Conservation (phyloP, 2,113 vertebrate species). For the Tragelaphus strepsiceros region DNA sequence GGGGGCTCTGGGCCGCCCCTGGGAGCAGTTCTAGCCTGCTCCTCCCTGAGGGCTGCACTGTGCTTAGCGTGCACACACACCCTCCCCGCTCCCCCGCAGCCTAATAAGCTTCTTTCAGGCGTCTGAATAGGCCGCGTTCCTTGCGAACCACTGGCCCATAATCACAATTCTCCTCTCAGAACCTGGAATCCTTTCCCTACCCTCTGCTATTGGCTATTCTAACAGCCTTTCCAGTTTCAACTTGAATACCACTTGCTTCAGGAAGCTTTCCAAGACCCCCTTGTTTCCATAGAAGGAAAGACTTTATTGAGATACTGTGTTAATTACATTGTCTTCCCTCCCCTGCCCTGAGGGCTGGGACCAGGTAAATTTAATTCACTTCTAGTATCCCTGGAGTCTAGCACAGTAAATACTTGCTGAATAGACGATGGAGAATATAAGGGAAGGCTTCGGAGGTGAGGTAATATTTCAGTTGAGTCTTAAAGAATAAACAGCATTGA, state of each 20-base stretch:
- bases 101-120: neutral
- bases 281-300: neutral
- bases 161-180: neutral
- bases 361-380: neutral
- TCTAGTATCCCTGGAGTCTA: neutral
- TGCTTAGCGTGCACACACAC: neutral
- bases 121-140: neutral
- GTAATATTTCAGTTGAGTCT: neutral
- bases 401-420: neutral
- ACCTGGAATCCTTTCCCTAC: neutral
- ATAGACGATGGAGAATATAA: neutral
- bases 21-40: neutral
- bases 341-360: neutral
- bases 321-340: neutral
- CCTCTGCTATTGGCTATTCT: neutral
- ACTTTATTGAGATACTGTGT: neutral
- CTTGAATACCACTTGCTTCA: neutral
- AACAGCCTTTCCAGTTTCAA: neutral
- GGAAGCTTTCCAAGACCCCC: neutral
- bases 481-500: neutral
- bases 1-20: too few species aligned
- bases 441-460: neutral
- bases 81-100: neutral
- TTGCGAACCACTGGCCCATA: neutral
- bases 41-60: neutral